Percentiles rank a stretch among this genome's conserved stretches.
Evolutionary conservation across 2,113 vertebrate species (phyloP).

Genomic region (Odontesthes bonariensis): DNA sequence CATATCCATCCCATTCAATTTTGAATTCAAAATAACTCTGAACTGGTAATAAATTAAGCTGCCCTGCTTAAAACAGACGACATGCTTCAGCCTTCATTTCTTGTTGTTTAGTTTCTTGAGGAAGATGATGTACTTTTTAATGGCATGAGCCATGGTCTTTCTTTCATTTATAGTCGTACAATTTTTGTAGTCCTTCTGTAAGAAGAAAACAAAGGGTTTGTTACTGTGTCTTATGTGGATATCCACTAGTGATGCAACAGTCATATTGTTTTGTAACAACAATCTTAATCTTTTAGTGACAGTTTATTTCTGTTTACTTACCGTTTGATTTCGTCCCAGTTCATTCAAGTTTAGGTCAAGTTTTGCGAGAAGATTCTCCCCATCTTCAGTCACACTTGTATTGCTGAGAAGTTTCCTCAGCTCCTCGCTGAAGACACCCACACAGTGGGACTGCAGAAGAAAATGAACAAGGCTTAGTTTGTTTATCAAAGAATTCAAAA

Average conservation of each 20-base stretch:
- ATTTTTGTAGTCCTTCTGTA: accelerated
- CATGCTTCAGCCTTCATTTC: background rate
- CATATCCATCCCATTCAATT: constrained; percentile 8
- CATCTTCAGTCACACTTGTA: accelerated
- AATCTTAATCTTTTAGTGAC: background rate
- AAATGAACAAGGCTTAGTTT: background rate
- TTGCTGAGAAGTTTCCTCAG: constrained; percentile 12
- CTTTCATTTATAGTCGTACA: accelerated
- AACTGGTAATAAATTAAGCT: background rate
- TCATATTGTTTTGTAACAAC: background rate
- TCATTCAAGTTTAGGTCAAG: accelerated
- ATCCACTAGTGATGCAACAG: background rate
- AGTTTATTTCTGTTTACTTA: constrained; percentile 4
- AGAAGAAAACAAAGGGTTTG: constrained; percentile 12
- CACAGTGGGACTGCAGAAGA: constrained; percentile 25
- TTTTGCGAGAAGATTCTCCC: accelerated
- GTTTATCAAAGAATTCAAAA: background rate
- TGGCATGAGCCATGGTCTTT: accelerated
- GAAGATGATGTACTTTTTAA: accelerated
- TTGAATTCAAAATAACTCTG: background rate
- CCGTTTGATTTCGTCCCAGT: accelerated
- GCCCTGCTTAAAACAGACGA: background rate
- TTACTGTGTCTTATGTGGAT: background rate
- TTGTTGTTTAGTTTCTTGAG: background rate
- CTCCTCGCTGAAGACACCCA: background rate